phyloP scores from a whole-genome alignment of 2,797 vertebrate species.

The Scarus forsteni region DNA sequence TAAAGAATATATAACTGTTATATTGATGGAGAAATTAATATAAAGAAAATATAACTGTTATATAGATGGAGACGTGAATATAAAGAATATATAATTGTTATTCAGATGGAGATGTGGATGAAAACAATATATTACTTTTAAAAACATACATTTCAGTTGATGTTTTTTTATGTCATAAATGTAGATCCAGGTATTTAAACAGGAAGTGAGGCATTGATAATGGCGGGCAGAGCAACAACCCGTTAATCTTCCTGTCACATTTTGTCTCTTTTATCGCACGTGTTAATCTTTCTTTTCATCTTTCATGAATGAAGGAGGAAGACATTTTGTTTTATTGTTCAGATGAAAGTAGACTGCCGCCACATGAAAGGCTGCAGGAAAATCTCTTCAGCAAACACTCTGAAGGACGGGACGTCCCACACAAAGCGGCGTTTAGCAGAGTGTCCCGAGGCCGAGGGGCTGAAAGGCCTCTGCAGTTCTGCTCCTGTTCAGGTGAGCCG shows the following conservation, averaged over 20 bases:
- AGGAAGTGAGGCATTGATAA: slow-evolving; percentile 35
- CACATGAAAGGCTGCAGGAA: slow-evolving; percentile 64
- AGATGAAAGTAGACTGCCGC: slow-evolving; percentile 52
- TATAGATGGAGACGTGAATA: no score
- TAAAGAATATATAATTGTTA: no score
- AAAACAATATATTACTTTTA: no score
- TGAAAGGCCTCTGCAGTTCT: slow-evolving; percentile 56
- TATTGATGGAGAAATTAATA: no score
- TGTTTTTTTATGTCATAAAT: no score
- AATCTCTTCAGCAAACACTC: slow-evolving; percentile 58
- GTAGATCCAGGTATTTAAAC: no score
- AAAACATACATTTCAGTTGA: no score
- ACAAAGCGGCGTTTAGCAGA: slow-evolving; percentile 65
- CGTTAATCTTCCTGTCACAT: slow-evolving; percentile 70
- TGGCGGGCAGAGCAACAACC: slow-evolving; percentile 66
- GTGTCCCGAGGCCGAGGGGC: slow-evolving; percentile 47
- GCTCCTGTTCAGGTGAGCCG: slow-evolving; percentile 50
- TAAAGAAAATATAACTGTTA: no score
- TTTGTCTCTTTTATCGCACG: slow-evolving; percentile 51
- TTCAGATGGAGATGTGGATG: no score
- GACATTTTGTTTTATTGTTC: slow-evolving; percentile 22
- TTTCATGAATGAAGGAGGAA: slow-evolving; percentile 32
- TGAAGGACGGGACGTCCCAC: slow-evolving; percentile 47
- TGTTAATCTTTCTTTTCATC: slow-evolving; percentile 53
- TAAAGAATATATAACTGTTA: no score